Percentiles rank a stretch among this genome's conserved stretches.
Conservation (phyloP, 2,888 invertebrate genomes). For the Agrotis puta region DNA sequence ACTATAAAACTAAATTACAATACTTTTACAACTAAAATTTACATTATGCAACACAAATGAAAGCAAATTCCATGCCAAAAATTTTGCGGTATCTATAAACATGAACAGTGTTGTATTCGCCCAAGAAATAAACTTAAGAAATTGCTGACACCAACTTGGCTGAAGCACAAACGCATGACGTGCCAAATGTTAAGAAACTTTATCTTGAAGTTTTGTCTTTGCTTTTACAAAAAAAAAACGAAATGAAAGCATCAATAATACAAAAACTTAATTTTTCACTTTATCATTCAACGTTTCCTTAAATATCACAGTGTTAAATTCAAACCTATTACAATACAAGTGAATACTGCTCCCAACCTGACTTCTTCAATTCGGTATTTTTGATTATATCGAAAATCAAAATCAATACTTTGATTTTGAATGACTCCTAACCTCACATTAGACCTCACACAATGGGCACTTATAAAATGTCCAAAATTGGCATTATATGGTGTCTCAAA, state of each 20-base stretch:
- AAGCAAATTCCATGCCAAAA: conserved; percentile 37
- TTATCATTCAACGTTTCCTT: no score
- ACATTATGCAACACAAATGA: neutral
- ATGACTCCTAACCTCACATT: no score
- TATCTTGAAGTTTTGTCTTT: neutral
- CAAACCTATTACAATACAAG: no score
- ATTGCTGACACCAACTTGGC: conserved; percentile 49
- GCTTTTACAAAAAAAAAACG: neutral
- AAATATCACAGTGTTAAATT: no score
- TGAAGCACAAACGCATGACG: conserved; percentile 20
- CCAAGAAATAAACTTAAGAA: conserved; percentile 29
- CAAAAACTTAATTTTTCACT: no score
- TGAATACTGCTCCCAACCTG: no score
- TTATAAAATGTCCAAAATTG: no score
- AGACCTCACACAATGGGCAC: no score
- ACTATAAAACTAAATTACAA: neutral
- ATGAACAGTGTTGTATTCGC: conserved; percentile 11
- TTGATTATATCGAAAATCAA: no score
- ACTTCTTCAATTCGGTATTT: no score
- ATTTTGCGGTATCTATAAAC: conserved; percentile 15
- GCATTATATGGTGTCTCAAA: no score
- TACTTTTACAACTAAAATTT: neutral
- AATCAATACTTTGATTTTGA: no score
- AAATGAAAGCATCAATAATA: neutral
- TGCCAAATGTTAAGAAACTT: conserved; percentile 47